Evolutionary conservation across 1,140 invertebrate species (phyloP), one percentile per base, ranked within the genome.

Genomic region (Brachionus paranguensis): DNA sequence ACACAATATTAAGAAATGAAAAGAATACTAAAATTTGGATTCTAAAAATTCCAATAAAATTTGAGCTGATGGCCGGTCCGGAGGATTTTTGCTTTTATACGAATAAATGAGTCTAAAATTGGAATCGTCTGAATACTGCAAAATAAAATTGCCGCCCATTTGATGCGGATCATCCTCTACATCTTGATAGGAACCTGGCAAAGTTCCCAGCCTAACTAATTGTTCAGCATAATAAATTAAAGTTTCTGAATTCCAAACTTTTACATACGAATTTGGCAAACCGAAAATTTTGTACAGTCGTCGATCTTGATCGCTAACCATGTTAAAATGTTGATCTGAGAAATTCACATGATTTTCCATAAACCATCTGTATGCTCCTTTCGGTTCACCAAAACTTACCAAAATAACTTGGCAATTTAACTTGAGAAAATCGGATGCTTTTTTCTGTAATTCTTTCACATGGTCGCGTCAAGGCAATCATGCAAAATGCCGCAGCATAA

Each of bases 401-500:
- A 81, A n/a, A 14, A 81, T 5, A 29, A 81, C 78, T 47, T 81
- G 78, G 55, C 78, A 81, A 20, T 81, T 81, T 6, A 60, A 24
- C 12, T 64, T 64, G 3, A 29, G 27, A 27, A 81, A 81, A 29
- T 81, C 8, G 2, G 17, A 27, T 27, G 64, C 53, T 43, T 64
- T 81, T 47, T 45, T 45, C 33, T 64, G 53, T 12, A 81, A 24
- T 27, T 60, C 53, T 68, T 64, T 81, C 0, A 60, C 78, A 81
- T 81, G 78, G 2, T 81, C 78, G n/a, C 78, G 78, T 81, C 78
- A 81, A 81, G 78, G 78, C 41, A 81, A 81, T 81, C 78, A 81
- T 17, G 78, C 78, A 64, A 81, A 81, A 47, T 81, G 78, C 4
- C 78, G 53, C 14, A 81, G 29, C 78, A 81, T 81, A 5, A 81